Percentiles rank a stretch among this genome's conserved stretches.
These are phyloP conservation scores for Nicator chloris DNA, from an alignment of 2,113 vertebrate species.

Conservation along the genomic window DNA sequence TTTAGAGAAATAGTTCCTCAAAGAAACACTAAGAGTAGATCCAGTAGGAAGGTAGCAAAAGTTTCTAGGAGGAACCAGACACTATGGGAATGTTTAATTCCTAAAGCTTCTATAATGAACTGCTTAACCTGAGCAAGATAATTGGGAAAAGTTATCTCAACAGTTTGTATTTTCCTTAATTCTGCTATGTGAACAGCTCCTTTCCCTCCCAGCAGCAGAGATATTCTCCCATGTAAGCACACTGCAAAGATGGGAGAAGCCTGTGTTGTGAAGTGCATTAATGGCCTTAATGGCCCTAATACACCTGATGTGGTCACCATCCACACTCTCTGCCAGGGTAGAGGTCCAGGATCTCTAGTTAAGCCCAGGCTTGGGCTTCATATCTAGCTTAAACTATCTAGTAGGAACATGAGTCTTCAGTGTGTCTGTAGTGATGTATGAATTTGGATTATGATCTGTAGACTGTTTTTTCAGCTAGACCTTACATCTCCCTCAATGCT, in stretches of 20 bases:
- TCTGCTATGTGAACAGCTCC: background rate
- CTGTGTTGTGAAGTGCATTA: accelerated
- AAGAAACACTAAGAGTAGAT: background rate
- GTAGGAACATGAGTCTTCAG: accelerated
- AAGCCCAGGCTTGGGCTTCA: background rate
- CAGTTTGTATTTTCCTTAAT: background rate
- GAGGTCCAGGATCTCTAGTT: background rate
- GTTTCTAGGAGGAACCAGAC: background rate
- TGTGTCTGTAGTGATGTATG: accelerated
- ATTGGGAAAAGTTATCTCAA: background rate
- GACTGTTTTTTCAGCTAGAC: background rate
- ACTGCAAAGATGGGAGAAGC: background rate
- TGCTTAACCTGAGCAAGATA: background rate
- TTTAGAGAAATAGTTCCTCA: background rate
- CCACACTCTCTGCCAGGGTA: background rate
- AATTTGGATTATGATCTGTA: accelerated
- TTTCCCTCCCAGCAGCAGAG: background rate
- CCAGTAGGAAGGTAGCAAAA: background rate
- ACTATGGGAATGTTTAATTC: background rate
- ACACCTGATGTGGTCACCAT: background rate
- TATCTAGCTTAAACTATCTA: accelerated
- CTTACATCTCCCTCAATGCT: accelerated
- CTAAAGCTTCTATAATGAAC: background rate
- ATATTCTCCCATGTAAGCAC: accelerated
- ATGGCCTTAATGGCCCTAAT: background rate